phyloP scores from a whole-genome alignment of 2,113 vertebrate species.

The Bos indicus region DNA sequence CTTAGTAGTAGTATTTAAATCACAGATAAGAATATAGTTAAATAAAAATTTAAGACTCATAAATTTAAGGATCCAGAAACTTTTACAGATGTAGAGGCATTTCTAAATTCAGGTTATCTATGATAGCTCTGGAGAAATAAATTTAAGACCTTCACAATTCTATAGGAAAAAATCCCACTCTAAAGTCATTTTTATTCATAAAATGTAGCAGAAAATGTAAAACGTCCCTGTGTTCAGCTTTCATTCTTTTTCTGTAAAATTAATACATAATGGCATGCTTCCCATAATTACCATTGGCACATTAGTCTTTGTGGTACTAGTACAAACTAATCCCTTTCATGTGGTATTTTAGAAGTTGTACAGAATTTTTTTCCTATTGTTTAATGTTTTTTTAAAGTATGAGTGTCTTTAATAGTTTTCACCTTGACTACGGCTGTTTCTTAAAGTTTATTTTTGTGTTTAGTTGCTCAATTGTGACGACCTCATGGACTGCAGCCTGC shows the following conservation, averaged over 20 bases:
- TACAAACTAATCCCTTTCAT: background rate
- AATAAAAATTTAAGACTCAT: background rate
- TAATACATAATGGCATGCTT: background rate
- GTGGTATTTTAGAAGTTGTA: background rate
- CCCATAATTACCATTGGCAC: background rate
- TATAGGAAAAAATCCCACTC: background rate
- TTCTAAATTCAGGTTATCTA: background rate
- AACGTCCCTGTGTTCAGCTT: background rate
- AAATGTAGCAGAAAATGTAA: background rate
- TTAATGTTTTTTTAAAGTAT: background rate
- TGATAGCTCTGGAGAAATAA: background rate
- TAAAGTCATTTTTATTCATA: background rate
- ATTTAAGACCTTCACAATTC: background rate
- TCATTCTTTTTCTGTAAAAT: background rate
- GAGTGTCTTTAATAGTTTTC: background rate
- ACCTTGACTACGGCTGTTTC: background rate
- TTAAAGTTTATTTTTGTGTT: background rate
- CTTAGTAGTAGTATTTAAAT: background rate
- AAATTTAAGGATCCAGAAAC: background rate
- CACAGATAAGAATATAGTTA: background rate
- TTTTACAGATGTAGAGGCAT: background rate
- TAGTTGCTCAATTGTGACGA: background rate
- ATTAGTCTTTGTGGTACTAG: background rate
- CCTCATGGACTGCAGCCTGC: background rate
- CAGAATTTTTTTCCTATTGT: background rate